These are phyloP conservation scores for Nineta flava DNA, from an alignment of 2,888 invertebrate genomes.

Conservation along the genomic window DNA sequence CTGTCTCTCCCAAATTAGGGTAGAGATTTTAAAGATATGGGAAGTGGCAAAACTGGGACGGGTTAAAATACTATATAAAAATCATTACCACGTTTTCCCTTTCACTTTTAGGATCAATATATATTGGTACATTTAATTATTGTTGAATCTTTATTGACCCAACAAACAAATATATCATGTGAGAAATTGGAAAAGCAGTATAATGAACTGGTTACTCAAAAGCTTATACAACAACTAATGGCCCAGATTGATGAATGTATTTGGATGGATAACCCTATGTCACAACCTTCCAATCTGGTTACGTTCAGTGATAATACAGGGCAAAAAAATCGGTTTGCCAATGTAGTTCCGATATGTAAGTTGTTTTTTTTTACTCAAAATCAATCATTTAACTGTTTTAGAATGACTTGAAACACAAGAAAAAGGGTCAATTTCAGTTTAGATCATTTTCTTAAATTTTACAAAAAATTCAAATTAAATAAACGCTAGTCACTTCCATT, in stretches of 20 bases:
- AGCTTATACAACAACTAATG: constrained; percentile 21
- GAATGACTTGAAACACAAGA: no score
- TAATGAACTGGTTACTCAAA: constrained; percentile 16
- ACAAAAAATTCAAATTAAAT: no score
- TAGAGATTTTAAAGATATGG: no score
- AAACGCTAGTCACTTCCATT: no score
- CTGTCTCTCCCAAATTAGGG: no score
- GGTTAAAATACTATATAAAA: no score
- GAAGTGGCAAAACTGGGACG: no score
- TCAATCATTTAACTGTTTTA: no score
- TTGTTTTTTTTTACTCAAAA: no score
- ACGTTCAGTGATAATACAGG: constrained; percentile 13
- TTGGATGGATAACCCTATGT: constrained; percentile 29
- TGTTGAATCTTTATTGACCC: constrained; percentile 25
- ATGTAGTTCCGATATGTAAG: constrained; percentile 23
- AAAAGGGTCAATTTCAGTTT: no score
- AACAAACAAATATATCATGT: constrained; percentile 24
- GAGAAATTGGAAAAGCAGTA: constrained; percentile 19
- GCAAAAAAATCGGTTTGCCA: constrained; percentile 25
- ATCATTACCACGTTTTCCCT: no score
- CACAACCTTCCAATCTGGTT: constrained; percentile 12
- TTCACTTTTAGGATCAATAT: constrained; percentile 29
- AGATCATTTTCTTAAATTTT: no score
- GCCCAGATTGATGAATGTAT: constrained; percentile 21
- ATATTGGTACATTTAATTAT: constrained; percentile 29